Evolutionary conservation across 2,888 invertebrate species (phyloP).

Genomic region (Cynaeus angustus): DNA sequence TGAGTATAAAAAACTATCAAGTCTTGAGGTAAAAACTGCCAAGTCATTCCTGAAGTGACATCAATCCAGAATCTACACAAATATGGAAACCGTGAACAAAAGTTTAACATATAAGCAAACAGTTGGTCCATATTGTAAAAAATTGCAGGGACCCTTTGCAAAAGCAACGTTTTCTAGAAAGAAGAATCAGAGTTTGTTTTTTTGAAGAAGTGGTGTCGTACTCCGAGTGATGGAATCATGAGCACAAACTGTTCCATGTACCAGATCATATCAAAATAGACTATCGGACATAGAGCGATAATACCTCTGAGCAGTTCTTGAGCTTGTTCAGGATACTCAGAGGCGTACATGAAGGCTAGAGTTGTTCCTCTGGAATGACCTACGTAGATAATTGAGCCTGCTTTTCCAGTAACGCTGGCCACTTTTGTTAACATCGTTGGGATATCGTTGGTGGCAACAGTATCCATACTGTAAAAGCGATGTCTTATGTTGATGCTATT

Average conservation of each 20-base stretch:
- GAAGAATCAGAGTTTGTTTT: not conserved
- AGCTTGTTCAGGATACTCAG: slow-evolving; percentile 14
- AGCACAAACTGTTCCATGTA: not conserved
- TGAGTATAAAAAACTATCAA: slow-evolving; percentile 8
- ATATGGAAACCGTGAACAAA: slow-evolving; percentile 5
- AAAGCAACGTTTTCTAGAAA: not conserved
- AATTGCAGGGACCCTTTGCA: not conserved
- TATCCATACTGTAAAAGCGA: slow-evolving; percentile 1
- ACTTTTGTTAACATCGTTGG: slow-evolving; percentile 5
- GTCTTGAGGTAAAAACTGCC: slow-evolving; percentile 12
- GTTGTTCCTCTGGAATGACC: slow-evolving; percentile 38
- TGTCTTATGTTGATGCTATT: too few species aligned
- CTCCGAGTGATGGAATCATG: not conserved
- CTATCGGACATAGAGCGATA: slow-evolving; percentile 23
- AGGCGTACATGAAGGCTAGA: slow-evolving; percentile 26
- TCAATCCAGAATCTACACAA: not conserved
- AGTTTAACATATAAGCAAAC: not conserved
- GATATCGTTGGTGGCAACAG: slow-evolving; percentile 21
- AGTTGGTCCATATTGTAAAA: not conserved
- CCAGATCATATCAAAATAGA: slow-evolving; percentile 24
- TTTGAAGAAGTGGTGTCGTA: not conserved
- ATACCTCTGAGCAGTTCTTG: slow-evolving; percentile 18
- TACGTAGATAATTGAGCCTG: slow-evolving; percentile 22
- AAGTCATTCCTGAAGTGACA: not conserved
- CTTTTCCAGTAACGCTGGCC: slow-evolving; percentile 10